Conservation (phyloP, 2,888 invertebrate species). For the Galeopsomyia nigrocyanea region DNA sequence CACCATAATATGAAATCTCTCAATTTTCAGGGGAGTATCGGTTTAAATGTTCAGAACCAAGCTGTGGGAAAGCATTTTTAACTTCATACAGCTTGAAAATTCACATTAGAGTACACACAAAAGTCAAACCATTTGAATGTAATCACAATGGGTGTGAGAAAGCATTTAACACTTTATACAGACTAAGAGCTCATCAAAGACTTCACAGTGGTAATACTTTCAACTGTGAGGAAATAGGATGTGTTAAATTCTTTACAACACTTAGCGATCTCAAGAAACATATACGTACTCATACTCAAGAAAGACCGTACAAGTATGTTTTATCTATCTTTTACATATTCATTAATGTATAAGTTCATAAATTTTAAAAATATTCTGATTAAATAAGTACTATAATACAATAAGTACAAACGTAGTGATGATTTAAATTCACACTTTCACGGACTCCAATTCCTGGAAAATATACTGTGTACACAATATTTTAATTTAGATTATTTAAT, state of each 20-base stretch:
- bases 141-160: slow-evolving; percentile 86
- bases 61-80: slow-evolving; percentile 93
- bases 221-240: slow-evolving; percentile 87
- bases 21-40: slow-evolving; percentile 87
- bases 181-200: slow-evolving; percentile 90
- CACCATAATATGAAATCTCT: slow-evolving; percentile 13
- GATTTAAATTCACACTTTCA: not conserved
- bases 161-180: slow-evolving; percentile 94
- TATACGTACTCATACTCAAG: slow-evolving; percentile 91
- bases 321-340: slow-evolving; percentile 33
- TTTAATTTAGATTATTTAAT: slow-evolving; percentile 13
- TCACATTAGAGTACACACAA: slow-evolving; percentile 93
- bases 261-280: slow-evolving; percentile 96
- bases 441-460: not conserved
- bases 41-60: slow-evolving; percentile 89
- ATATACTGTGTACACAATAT: not conserved
- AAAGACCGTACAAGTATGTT: slow-evolving; percentile 87
- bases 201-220: slow-evolving; percentile 95
- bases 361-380: slow-evolving; percentile 1
- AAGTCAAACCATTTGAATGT: slow-evolving; percentile 92
- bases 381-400: slow-evolving; percentile 12
- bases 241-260: slow-evolving; percentile 93
- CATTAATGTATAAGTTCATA: slow-evolving; percentile 2
- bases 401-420: not conserved
- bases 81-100: slow-evolving; percentile 96